Base-by-base conservation (phyloP, 2,113 vertebrate genomes). In the Anas platyrhynchos region DNA sequence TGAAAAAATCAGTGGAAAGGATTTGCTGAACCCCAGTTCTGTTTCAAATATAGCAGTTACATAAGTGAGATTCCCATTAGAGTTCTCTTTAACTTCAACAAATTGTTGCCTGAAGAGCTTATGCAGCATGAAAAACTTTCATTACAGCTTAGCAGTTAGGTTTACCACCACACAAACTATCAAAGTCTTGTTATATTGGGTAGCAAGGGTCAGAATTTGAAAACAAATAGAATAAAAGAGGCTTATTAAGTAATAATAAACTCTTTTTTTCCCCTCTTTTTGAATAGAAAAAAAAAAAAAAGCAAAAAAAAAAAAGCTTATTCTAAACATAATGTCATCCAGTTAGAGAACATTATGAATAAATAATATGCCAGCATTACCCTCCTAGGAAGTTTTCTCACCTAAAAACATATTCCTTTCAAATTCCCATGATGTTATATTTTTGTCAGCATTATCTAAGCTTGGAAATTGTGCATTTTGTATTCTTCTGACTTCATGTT, bases 391-490 rank as follows among this genome's bases (percentile, higher is more conserved):
- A 91, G 50, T 82, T 27, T 36, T 79, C 32, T 90, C 50, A 74
- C 74, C 91, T 75, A 32, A 59, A 91, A 85, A 85, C 26, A 93
- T 83, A 94, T 93, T 52, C 43, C 36, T 69, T 78, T 96, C 43
- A 91, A 93, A 94, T 89, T 92, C 43, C 55, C 48, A 21, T 82
- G 86, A 95, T 34, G 16, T 32, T 34, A 23, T 86, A 94, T 86
- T 58, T 41, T 71, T 3, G 2, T 77, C 96, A 76, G 16, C 36
- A 34, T 86, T 94, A 89, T 18, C 43, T 81, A 91, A 84, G 31
- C 36, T 86, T 91, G 68, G 87, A 93, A 94, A 84, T 8, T 68
- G 34, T 44, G 61, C 21, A 46, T 67, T 83, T 59, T 75, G 25
- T 58, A 59, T 86, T 86, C 55, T 68, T 55, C 18, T 84, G 78